phyloP scores from a whole-genome alignment of 2,888 invertebrate species.

The Sarcophaga variegata region DNA sequence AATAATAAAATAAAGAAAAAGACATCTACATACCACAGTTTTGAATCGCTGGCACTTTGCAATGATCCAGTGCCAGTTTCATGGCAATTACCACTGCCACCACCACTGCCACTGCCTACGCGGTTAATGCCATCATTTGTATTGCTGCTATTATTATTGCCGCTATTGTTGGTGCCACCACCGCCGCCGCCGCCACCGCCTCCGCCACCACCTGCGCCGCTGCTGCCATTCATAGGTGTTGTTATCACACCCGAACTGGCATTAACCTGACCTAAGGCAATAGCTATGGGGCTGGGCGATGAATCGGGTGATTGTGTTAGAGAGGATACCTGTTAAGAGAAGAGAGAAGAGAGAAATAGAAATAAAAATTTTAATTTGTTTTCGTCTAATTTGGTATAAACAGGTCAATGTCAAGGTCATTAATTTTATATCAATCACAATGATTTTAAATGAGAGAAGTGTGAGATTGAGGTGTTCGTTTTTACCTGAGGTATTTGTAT shows the following conservation, averaged over 20 bases:
- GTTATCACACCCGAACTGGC: slow-evolving; percentile 80
- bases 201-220: slow-evolving; percentile 72
- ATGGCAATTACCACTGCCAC: slow-evolving; percentile 78
- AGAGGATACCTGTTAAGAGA: slow-evolving; percentile 85
- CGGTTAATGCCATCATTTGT: slow-evolving; percentile 79
- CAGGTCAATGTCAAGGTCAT: slow-evolving; percentile 71
- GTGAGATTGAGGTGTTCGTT: not conserved
- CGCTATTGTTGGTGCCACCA: slow-evolving; percentile 69
- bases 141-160: slow-evolving; percentile 80
- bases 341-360: not conserved
- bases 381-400: slow-evolving; percentile 51
- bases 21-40: slow-evolving; percentile 79
- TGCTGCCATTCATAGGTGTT: slow-evolving; percentile 81
- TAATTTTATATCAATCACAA: slow-evolving; percentile 35
- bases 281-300: slow-evolving; percentile 92
- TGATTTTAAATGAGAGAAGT: not conserved
- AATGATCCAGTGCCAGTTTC: slow-evolving; percentile 81
- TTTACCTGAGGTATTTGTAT: slow-evolving; percentile 95
- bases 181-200: slow-evolving; percentile 72
- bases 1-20: not conserved
- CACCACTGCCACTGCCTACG: slow-evolving; percentile 80
- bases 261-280: slow-evolving; percentile 86
- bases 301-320: slow-evolving; percentile 95
- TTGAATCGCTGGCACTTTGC: slow-evolving; percentile 81
- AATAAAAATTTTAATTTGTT: slow-evolving; percentile 3